Base-by-base conservation (phyloP, 1,140 invertebrate genomes). In the Whitmania pigra region DNA sequence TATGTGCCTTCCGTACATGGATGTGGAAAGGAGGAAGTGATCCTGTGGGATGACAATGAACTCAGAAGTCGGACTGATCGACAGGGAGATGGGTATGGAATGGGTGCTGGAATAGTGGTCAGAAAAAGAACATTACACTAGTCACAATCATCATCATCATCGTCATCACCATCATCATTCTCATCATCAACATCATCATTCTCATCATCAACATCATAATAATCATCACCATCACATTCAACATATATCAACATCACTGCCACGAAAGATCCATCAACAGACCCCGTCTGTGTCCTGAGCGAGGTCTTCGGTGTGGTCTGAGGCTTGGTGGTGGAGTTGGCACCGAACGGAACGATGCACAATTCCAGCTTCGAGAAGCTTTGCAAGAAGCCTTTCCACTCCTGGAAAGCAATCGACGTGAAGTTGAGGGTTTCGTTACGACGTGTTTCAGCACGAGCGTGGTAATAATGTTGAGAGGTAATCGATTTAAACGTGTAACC, bases 351-450 rank as follows among this genome's bases (percentile, higher is more conserved):
- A 25, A 63, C 57, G 29, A 63, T 63, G 57, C 57, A 63, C 22
- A 63, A 31, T 18, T 63, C 57, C 57, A 63, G 29, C 57, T 63
- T 63, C 29, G 57, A 63, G 57, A 63, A 63, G 29, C 57, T 63
- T 15, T 63, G 22, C 29, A 63, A 18, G 11, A 63, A 63, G 22
- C 22, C 22, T 20, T 31, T 63, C 57, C 57, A 63, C 20, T 63
- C 57, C 57, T 63, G 57, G 57, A 63, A 31, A 63, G 6, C 22
- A 63, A 17, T 60, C n/a, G 27, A 11, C 11, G 22, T 0, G 20
- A 18, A 7, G 57, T 15, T 63, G 57, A n/a, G 9, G 22, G 57
- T 25, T n/a, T 15, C 43, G 13, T 49, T n/a, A n/a, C n/a, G n/a
- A n/a, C 31, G 31, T 36, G 31, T 36, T 36, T 36, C 31, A n/a